Percentiles rank a stretch among this genome's conserved stretches.
Evolutionary conservation across 37 sponge, comb jelly and placozoan genomes (phyloP).

Genomic region (Spongilla lacustris): DNA sequence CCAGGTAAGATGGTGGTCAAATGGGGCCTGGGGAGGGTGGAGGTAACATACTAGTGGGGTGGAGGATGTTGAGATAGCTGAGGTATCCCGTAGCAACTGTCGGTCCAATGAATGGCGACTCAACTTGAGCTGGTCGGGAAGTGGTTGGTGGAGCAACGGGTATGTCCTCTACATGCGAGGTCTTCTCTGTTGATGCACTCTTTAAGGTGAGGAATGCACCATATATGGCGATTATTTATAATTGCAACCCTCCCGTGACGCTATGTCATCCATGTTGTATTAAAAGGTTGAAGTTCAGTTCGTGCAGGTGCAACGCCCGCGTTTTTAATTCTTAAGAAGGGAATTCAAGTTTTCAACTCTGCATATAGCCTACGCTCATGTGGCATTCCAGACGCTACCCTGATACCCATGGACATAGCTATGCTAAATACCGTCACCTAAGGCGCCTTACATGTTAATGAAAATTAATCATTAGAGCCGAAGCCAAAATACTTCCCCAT

Average conservation of each 20-base stretch:
- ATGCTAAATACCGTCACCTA: not conserved
- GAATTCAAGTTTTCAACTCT: no score
- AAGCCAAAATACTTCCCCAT: not conserved
- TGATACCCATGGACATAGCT: no score
- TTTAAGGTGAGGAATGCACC: no score
- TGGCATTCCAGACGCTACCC: not conserved
- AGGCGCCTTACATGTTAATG: not conserved
- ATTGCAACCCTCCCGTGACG: not conserved
- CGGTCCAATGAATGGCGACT: not conserved
- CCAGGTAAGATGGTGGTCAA: not conserved
- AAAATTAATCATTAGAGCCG: not conserved
- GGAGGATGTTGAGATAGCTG: slow-evolving; percentile 53
- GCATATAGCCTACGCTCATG: not conserved
- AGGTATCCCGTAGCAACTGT: slow-evolving; percentile 52
- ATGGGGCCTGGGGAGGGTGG: not conserved
- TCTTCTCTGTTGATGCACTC: not conserved
- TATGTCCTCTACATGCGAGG: not conserved
- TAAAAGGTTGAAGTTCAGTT: not conserved
- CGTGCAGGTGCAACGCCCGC: not conserved
- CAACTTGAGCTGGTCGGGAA: not conserved
- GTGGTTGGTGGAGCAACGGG: not conserved
- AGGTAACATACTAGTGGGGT: slow-evolving; percentile 46
- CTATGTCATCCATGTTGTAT: no score
- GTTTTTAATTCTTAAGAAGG: not conserved
- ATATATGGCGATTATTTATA: no score